Evolutionary conservation across 2,888 invertebrate species (phyloP).

Genomic region (Pecten maximus): DNA sequence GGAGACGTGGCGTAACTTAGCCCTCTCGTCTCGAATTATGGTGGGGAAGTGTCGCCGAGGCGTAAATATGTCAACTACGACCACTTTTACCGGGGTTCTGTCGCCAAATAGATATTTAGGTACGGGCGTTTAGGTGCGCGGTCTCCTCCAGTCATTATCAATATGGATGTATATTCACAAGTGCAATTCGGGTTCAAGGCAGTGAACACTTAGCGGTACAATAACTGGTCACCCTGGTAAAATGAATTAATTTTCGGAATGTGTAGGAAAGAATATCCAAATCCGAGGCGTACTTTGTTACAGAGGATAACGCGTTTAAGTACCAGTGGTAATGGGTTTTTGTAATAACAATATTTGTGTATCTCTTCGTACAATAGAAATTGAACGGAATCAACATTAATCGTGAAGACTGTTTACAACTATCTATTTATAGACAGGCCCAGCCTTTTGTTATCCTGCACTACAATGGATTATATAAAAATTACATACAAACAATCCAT

Average conservation of each 20-base stretch:
- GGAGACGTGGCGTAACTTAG: conserved; percentile 38
- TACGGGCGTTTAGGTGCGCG: conserved; percentile 2
- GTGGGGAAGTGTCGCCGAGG: conserved; percentile 40
- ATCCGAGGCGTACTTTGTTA: background rate
- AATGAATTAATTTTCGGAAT: background rate
- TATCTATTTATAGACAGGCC: no score
- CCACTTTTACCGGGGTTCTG: conserved; percentile 16
- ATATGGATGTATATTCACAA: background rate
- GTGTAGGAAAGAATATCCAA: background rate
- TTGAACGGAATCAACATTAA: no score
- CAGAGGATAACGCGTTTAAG: background rate
- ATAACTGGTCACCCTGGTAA: background rate
- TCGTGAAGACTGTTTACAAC: no score
- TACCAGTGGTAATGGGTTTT: no score
- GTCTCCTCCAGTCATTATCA: background rate
- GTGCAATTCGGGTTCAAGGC: background rate
- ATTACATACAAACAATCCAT: no score
- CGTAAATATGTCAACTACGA: conserved; percentile 40
- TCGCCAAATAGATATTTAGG: conserved; percentile 29
- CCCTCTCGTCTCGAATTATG: conserved; percentile 36
- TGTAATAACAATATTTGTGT: no score
- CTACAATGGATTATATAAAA: no score
- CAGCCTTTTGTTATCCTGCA: no score
- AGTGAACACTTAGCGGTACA: background rate
- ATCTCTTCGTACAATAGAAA: no score